Percentiles rank a stretch among this genome's conserved stretches.
These are phyloP conservation scores for Lasioglossum albipes DNA, from an alignment of 1,140 invertebrate species.

Conservation along the genomic window DNA sequence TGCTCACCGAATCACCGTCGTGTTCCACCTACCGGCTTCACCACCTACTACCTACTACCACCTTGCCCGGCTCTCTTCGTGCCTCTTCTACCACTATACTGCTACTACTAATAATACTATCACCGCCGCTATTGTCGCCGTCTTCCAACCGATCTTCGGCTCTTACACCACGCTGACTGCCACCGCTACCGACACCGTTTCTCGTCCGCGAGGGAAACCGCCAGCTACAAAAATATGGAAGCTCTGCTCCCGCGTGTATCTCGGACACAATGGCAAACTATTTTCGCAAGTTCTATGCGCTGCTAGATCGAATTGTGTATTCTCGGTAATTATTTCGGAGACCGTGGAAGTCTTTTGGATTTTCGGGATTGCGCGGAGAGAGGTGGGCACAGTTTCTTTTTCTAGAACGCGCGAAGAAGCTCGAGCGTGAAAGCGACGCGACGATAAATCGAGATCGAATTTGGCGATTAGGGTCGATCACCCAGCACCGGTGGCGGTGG, in stretches of 20 bases:
- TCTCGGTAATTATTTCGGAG: too few relatives aligned
- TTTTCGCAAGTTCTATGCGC: too few relatives aligned
- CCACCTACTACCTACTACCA: slow-evolving; percentile 59
- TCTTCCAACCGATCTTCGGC: neutral
- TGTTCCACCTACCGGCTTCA: slow-evolving; percentile 59
- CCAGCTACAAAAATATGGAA: too few relatives aligned
- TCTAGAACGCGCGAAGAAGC: slow-evolving; percentile 1
- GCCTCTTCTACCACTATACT: slow-evolving; percentile 30
- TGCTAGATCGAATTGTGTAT: too few relatives aligned
- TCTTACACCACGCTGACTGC: neutral
- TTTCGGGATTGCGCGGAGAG: too few relatives aligned
- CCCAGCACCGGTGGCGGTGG: slow-evolving; percentile 36
- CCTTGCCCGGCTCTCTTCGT: slow-evolving; percentile 10
- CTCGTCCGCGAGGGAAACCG: neutral
- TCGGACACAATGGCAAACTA: too few relatives aligned
- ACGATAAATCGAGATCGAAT: slow-evolving; percentile 41
- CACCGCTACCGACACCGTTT: too few relatives aligned
- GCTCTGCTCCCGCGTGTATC: too few relatives aligned
- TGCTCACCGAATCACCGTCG: slow-evolving; percentile 71
- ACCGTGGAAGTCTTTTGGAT: too few relatives aligned
- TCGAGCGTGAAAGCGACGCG: neutral
- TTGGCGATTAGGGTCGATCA: slow-evolving; percentile 54
- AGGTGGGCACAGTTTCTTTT: neutral
- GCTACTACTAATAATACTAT: slow-evolving; percentile 38
- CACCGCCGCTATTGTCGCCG: slow-evolving; percentile 3